Evolutionary conservation across 2,797 vertebrate species (phyloP), one percentile per base, ranked within the genome.

Genomic region (Hydrophis major): DNA sequence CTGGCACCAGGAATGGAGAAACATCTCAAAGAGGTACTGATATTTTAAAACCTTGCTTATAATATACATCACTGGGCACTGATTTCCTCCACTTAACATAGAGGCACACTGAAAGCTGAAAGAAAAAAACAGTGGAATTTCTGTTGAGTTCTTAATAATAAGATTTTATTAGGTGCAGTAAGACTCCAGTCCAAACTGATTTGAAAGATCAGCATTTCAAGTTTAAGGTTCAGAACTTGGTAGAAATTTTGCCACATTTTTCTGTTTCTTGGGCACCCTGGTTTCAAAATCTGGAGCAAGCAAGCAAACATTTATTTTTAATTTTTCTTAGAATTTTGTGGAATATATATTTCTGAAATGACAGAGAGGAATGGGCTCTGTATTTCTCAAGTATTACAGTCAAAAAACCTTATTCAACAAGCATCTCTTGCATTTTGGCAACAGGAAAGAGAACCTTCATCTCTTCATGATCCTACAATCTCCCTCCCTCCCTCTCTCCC

Each of bases 11-110:
- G 98, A 14, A 97, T 99, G 92, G 98, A 99, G 57, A 95, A 96
- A 11, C 98, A 98, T 94, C 98, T 99, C 66, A 98, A 98, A 96
- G 97, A 98, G 98, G 99, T 99, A 97, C 10, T 86, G 0, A 8
- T n/a, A 6, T 89, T 2, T 4, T 91, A 20, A 3, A 63, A 4
- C 0, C 18, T 32, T 59, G 1, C 28, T 47, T 86, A 14, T 53
- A 42, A 60, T 22, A 87, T 2, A 60, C 57, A 28, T 92, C 59
- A 47, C n/a, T 14, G 14, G 18, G 13, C 10, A 6, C 16, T 0
- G 37, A 50, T 56, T 91, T 56, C 16, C 42, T 32, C 14, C 37
- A 4, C 7, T 57, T 50, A 53, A 42, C 2, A 42, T 63, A 18
- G n/a, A 32, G n/a, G 47, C 55, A 57, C 14, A 20, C 28, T 87